Evolutionary conservation across 2,797 vertebrate species (phyloP).

Genomic region (Xiphophorus birchmanni): DNA sequence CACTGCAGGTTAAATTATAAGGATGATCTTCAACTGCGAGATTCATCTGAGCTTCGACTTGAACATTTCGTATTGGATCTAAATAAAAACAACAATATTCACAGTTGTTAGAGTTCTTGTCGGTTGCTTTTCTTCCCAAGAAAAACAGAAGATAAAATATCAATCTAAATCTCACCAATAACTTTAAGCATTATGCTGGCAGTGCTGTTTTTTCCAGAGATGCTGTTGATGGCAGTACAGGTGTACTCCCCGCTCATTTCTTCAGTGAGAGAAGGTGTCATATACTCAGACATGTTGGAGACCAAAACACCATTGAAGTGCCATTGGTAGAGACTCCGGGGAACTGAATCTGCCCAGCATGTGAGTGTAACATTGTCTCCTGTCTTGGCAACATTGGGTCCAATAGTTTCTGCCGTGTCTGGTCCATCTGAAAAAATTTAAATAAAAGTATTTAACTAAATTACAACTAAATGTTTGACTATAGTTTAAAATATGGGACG

Average conservation of each 20-base stretch:
- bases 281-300: not conserved
- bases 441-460: too few relatives aligned
- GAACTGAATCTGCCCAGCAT: constrained; percentile 58
- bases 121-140: not conserved
- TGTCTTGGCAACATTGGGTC: constrained; percentile 1
- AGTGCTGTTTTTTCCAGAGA: not conserved
- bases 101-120: not conserved
- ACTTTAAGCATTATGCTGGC: not conserved
- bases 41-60: not conserved
- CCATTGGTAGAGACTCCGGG: constrained; percentile 58
- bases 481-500: too few relatives aligned
- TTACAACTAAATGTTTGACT: too few relatives aligned
- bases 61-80: constrained; percentile 3
- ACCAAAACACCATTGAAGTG: constrained; percentile 32
- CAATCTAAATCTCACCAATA: not conserved
- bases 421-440: constrained; percentile 66
- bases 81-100: not conserved
- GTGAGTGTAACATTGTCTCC: constrained; percentile 38
- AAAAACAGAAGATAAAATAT: not conserved
- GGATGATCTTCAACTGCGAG: not conserved
- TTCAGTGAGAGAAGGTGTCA: not conserved
- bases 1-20: constrained; percentile 40
- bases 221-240: not conserved
- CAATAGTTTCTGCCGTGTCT: constrained; percentile 20
- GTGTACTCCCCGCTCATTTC: not conserved